Base-by-base conservation (phyloP, 2,888 invertebrate species). In the Platynereis dumerilii region DNA sequence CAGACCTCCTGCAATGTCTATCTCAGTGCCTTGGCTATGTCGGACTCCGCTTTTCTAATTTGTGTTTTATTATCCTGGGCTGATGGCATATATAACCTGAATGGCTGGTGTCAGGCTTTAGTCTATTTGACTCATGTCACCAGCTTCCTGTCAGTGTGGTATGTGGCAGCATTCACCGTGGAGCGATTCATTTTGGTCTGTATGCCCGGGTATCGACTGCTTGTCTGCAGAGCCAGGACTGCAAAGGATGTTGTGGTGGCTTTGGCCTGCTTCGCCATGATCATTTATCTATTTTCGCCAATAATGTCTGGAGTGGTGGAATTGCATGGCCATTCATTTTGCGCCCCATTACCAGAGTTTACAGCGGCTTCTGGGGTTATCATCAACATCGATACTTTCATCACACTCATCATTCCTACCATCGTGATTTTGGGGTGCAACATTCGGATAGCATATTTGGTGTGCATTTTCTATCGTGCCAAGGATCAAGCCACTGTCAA, bases 161-260 rank as follows among this genome's bases (percentile, higher is more conserved):
- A 93, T 67, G 92, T 93, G 24, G 91, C 93, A 5, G 90, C 92
- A 0, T 94, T 94, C 79, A 93, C 93, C 0, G 88, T 92, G 1
- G 94, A 94, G 80, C 87, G 94, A 26, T 93, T 91, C 80, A 89
- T 93, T 5, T 92, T 92, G 0, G 92, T 93, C 1, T 85, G 89
- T 69, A 91, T 92, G 80, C 92, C 92, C 0, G 80, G 92, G 24
- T 26, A 44, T 28, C 28, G 59, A n/a, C 57, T 39, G 17, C 27
- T 22, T 20, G 44, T 64, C 28, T 64, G 64, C 52, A 58, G 56
- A 15, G 10, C 64, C 1, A 52, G 29, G 24, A 20, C 56, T 24
- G 64, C 64, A 22, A 64, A 59, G 27, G 28, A 55, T 24, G 64
- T 64, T 22, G 64, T 64, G 20, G n/a, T 64, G 17, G 24, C 20